These are phyloP conservation scores for Tetramorium alpestre DNA, from an alignment of 1,140 invertebrate genomes.

Conservation along the genomic window DNA sequence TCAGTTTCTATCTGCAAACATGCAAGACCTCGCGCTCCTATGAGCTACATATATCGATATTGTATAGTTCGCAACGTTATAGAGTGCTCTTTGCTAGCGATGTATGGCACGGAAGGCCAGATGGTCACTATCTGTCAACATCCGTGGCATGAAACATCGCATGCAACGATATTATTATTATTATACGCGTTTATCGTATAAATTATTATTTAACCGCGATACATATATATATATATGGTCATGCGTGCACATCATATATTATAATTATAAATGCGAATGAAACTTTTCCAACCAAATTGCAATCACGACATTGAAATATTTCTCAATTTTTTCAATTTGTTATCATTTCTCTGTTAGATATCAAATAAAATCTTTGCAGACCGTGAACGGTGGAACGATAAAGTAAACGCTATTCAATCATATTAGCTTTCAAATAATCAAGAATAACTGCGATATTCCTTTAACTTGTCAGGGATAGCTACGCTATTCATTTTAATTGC, in stretches of 20 bases:
- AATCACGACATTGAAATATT: constrained; percentile 3
- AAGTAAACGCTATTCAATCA: not conserved
- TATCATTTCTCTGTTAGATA: not conserved
- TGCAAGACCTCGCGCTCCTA: constrained; percentile 30
- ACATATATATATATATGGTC: not conserved
- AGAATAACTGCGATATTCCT: constrained; percentile 6
- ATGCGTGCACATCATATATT: not conserved
- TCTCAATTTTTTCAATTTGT: not conserved
- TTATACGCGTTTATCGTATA: constrained; percentile 37
- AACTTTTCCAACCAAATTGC: not conserved
- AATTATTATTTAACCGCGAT: constrained; percentile 61
- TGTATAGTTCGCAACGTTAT: constrained; percentile 14
- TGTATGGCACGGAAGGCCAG: constrained; percentile 46
- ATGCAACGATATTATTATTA: constrained; percentile 67
- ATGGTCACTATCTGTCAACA: constrained; percentile 67
- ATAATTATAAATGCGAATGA: not conserved
- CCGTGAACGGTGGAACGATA: not conserved
- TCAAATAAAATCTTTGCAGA: not conserved
- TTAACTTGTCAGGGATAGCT: not conserved
- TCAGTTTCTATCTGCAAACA: constrained; percentile 41
- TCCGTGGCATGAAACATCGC: constrained; percentile 68
- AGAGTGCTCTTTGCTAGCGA: constrained; percentile 27
- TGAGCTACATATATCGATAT: constrained; percentile 5
- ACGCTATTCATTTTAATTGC: constrained; percentile 1
- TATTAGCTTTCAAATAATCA: not conserved